Conservation (phyloP, 23 tunicate genomes). For the Halocynthia aurantium region DNA sequence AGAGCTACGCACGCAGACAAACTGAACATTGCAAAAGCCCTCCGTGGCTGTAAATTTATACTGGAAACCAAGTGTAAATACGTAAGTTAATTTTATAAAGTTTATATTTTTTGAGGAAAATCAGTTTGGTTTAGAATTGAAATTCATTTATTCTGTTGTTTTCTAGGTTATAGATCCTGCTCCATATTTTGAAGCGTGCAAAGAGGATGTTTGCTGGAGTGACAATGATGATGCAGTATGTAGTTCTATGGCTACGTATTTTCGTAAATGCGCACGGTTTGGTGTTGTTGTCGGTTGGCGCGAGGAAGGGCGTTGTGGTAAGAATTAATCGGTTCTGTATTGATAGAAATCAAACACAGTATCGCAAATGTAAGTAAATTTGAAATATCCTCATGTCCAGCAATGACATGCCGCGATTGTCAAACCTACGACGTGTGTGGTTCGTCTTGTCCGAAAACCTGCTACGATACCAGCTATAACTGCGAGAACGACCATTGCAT, state of each 20-base stretch:
- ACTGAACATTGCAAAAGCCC: conserved; percentile 62
- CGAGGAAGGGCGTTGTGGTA: conserved; percentile 77
- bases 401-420: conserved; percentile 78
- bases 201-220: conserved; percentile 93
- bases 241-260: conserved; percentile 92
- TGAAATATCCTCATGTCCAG: conserved; percentile 23
- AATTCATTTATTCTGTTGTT: conserved; percentile 4
- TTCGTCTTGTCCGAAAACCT: conserved; percentile 91
- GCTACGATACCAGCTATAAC: conserved; percentile 91
- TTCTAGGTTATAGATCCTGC: conserved; percentile 77
- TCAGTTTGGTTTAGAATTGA: background rate
- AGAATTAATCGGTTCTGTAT: background rate
- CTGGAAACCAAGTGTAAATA: conserved; percentile 86
- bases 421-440: conserved; percentile 89
- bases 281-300: conserved; percentile 94
- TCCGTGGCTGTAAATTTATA: conserved; percentile 82
- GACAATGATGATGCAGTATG: conserved; percentile 89
- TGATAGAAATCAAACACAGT: background rate
- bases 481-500: conserved; percentile 98
- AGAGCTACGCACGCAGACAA: conserved; percentile 53
- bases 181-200: conserved; percentile 94
- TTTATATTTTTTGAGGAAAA: background rate
- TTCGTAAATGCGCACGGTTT: conserved; percentile 83
- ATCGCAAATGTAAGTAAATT: background rate
- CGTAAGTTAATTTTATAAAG: conserved; percentile 29